A percentile compares a stretch with the other conserved stretches of the same genome.
Evolutionary conservation across 2,113 vertebrate genomes (phyloP).

Genomic region (Zapornia atra): DNA sequence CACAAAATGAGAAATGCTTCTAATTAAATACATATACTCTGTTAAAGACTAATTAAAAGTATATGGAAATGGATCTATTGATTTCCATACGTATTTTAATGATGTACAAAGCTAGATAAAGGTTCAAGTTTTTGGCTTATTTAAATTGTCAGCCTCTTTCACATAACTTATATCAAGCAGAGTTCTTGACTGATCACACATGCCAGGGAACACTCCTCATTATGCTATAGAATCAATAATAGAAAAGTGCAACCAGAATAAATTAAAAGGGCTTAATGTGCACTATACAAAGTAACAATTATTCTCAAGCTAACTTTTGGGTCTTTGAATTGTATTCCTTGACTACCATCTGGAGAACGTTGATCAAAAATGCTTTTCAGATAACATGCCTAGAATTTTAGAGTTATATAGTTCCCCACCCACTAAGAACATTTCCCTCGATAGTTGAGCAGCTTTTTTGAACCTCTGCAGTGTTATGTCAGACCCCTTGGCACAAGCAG

Average conservation of each 20-base stretch:
- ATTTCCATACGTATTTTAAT: background rate
- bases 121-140: background rate
- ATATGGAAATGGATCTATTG: background rate
- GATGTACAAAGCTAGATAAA: background rate
- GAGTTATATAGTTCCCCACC: background rate
- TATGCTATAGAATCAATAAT: background rate
- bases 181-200: background rate
- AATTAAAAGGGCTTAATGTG: background rate
- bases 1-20: background rate
- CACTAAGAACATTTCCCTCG: fast-evolving
- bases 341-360: background rate
- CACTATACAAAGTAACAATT: background rate
- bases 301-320: background rate
- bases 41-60: background rate
- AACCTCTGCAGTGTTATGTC: background rate
- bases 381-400: background rate
- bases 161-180: background rate
- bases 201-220: background rate
- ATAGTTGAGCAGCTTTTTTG: background rate
- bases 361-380: background rate
- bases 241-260: background rate
- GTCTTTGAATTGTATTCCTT: background rate
- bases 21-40: background rate
- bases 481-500: background rate
- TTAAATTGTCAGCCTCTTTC: background rate